Evolutionary conservation across 2,888 invertebrate species (phyloP), one percentile per base, ranked within the genome.

Genomic region (Noctua fimbriata): DNA sequence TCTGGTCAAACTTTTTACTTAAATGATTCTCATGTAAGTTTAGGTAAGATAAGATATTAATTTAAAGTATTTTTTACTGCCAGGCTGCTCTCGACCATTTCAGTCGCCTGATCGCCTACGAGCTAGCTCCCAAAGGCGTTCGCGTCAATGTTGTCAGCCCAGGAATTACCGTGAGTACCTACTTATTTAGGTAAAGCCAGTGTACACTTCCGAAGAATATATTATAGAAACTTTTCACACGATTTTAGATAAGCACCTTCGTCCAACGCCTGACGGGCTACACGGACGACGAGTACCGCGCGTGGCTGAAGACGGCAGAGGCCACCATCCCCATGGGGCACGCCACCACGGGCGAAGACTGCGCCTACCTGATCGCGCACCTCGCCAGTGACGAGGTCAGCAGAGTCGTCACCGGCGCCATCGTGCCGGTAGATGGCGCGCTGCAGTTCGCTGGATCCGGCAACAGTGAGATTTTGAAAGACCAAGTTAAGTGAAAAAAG

Each of bases 281-380:
- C 97, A 12, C 96, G 97, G 90, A 94, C 95, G 21, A 90, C 95
- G 41, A 97, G 95, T 90, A 93, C 96, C 81, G 90, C 97, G 84
- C 76, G 12, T 92, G 89, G 90, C 81, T 92, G 32, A 76, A 77
- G 55, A 82, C 78, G 0, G 84, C 85, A 0, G 85, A 80, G 41
- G 12, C 21, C 10, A 69, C 78, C 5, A 87, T 91, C 41, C 91
- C 92, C 0, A 80, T 91, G 87, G 87, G 91, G 0, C 60, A 36
- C 2, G 89, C 79, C 97, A 97, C 83, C 60, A 75, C 79, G 0
- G 89, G 88, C 0, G 97, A 97, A 7, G 99, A 99, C 96, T 98
- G 98, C 10, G 99, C 99, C 0, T 96, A 97, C 78, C 97, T 98
- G 4, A 99, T 99, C 83, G 97, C 98, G 10, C 99, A 98, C 93